These are phyloP conservation scores for Girardinus metallicus DNA, from an alignment of 2,797 vertebrate species.

Conservation along the genomic window DNA sequence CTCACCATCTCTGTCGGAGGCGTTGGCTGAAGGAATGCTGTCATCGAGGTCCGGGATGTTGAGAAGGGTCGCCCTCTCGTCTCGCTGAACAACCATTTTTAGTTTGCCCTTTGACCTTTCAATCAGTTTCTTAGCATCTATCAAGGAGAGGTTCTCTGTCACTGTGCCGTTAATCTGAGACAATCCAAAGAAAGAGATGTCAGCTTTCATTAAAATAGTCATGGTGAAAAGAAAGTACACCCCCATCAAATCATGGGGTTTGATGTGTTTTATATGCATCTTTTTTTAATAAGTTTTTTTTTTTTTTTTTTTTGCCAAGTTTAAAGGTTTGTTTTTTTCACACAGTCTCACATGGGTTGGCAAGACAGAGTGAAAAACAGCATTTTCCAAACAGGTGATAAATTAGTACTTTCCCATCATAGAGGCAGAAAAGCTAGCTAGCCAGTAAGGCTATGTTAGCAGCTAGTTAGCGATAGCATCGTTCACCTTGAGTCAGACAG, in stretches of 20 bases:
- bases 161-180: slow-evolving; percentile 97
- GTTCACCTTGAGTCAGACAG: too few species aligned
- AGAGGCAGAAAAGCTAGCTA: too few species aligned
- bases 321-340: neutral
- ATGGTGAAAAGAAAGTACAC: neutral
- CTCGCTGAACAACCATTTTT: slow-evolving; percentile 99
- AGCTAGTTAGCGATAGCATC: too few species aligned
- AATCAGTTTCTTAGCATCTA: slow-evolving; percentile 98
- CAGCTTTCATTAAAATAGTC: neutral
- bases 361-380: too few species aligned
- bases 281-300: neutral
- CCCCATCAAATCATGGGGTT: neutral
- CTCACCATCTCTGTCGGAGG: slow-evolving; percentile 97
- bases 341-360: too few species aligned
- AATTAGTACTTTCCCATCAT: too few species aligned
- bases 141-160: slow-evolving; percentile 98
- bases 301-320: too few species aligned
- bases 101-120: slow-evolving; percentile 99
- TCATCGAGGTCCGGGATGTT: slow-evolving; percentile 99
- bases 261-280: neutral
- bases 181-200: slow-evolving; percentile 23
- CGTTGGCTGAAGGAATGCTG: slow-evolving; percentile 97
- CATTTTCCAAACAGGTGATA: too few species aligned
- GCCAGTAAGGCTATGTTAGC: too few species aligned
- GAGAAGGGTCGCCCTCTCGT: slow-evolving; percentile 93